Base-by-base conservation (phyloP, 1,140 invertebrate species). In the Drosophila nasuta region DNA sequence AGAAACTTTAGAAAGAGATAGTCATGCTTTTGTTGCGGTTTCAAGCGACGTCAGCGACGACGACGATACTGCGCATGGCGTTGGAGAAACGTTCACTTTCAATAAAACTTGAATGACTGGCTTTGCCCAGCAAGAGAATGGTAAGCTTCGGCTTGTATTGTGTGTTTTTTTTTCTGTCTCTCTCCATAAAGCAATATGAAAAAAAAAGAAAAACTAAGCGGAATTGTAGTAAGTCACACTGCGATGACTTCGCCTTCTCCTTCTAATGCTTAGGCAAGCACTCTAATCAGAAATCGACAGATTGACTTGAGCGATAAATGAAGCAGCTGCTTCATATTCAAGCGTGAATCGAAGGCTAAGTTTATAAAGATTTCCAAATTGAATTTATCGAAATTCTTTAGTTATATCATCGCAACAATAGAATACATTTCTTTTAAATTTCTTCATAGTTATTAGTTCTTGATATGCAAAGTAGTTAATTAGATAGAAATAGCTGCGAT, bases 61-160 rank as follows among this genome's bases (percentile, higher is more conserved):
- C 20, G 43, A 63, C 54, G 57, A 58, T 67, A 60, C 46, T 45
- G 75, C 66, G 20, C 20, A 68, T 78, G 82, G 75, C 87, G 72
- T 79, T 77, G 76, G 82, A 87, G 77, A 88, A 87, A 87, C 83
- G 83, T 87, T 87, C 83, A 87, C 83, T 87, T 87, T 87, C 83
- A 87, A 87, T 87, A 87, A 83, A 87, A 87, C 83, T 88, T 88
- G 83, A 89, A 83, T 89, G 85, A 88, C 85, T 80, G 85, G 83
- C 77, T 89, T 87, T 74, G 66, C 72, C 54, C 59, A 87, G 64
- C 72, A 79, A 82, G 82, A 79, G 79, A 87, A 86, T 86, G 79
- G 82, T 75, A 64, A 28, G 69, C 45, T 68, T 67, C 54, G 52
- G 46, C 33, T 57, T 25, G 30, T 72, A 60, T 58, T 69, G 49